Evolutionary conservation across 2,888 invertebrate species (phyloP).

Genomic region (Alloplasta piceator): DNA sequence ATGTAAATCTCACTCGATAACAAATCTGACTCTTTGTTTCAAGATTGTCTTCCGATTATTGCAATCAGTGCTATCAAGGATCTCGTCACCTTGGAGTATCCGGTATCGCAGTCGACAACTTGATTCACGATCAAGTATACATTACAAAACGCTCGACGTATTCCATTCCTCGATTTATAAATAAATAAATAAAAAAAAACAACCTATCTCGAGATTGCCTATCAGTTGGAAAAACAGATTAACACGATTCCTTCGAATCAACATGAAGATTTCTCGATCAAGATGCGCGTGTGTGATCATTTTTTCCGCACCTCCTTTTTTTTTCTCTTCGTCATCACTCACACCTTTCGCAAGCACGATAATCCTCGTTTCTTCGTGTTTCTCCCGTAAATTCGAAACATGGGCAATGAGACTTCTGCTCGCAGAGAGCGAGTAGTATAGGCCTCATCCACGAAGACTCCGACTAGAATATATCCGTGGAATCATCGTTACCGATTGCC

Average conservation of each 20-base stretch:
- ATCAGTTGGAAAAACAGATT: too few relatives aligned
- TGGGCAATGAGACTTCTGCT: constrained; percentile 45
- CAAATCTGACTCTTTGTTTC: too few relatives aligned
- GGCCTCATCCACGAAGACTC: constrained; percentile 11
- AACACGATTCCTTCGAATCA: constrained; percentile 39
- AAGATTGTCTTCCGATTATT: neutral
- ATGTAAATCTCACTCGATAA: too few relatives aligned
- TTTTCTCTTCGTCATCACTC: constrained; percentile 13
- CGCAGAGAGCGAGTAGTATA: neutral
- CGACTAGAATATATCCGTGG: constrained; percentile 46
- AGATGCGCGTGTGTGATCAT: constrained; percentile 30
- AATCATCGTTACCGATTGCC: constrained; percentile 63
- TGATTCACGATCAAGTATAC: neutral
- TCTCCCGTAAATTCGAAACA: constrained; percentile 32
- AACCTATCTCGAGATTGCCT: too few relatives aligned
- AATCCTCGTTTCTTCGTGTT: constrained; percentile 6
- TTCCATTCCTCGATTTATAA: too few relatives aligned
- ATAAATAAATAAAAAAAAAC: too few relatives aligned
- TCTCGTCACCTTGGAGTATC: constrained; percentile 5
- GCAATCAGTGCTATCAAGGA: neutral
- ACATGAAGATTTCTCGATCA: constrained; percentile 49
- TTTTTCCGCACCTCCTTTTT: too few relatives aligned
- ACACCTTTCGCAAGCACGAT: neutral
- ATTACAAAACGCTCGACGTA: neutral
- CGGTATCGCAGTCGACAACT: neutral